Evolutionary conservation across 2,113 vertebrate species (phyloP).

Genomic region (Micronycteris hirsuta): DNA sequence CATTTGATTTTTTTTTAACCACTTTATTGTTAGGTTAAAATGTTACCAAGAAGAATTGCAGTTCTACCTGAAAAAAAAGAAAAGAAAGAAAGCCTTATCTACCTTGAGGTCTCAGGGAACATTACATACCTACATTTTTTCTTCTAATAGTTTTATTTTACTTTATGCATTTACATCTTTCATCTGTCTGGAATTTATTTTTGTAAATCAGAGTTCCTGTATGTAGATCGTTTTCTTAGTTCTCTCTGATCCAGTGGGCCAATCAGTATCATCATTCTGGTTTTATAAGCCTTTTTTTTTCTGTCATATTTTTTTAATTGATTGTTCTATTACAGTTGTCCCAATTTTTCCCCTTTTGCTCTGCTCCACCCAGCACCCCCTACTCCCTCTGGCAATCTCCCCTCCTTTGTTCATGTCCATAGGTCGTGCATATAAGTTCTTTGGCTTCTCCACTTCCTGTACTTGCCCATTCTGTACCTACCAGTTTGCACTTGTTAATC

Average conservation of each 20-base stretch:
- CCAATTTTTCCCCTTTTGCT: no score
- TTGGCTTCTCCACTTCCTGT: no score
- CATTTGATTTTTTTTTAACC: neutral
- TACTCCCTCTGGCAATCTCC: no score
- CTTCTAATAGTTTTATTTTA: neutral
- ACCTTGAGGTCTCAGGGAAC: neutral
- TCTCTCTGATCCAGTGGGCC: neutral
- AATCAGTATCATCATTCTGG: neutral
- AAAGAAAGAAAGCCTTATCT: neutral
- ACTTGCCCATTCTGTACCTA: no score
- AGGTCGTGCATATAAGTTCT: no score
- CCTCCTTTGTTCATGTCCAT: no score
- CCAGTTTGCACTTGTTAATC: no score
- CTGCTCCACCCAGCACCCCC: no score
- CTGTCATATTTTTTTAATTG: no score
- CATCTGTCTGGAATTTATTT: conserved; percentile 4
- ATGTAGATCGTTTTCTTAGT: neutral
- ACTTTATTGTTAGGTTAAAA: conserved; percentile 25
- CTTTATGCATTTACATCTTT: neutral
- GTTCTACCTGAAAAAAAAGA: neutral
- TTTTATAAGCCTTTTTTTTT: neutral
- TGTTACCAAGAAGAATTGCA: conserved; percentile 9
- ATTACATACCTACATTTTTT: neutral
- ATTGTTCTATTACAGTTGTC: no score
- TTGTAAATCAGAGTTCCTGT: neutral